Percentiles rank a stretch among this genome's conserved stretches.
Conservation (phyloP, 2,113 vertebrate genomes). For the Chaenocephalus aceratus region DNA sequence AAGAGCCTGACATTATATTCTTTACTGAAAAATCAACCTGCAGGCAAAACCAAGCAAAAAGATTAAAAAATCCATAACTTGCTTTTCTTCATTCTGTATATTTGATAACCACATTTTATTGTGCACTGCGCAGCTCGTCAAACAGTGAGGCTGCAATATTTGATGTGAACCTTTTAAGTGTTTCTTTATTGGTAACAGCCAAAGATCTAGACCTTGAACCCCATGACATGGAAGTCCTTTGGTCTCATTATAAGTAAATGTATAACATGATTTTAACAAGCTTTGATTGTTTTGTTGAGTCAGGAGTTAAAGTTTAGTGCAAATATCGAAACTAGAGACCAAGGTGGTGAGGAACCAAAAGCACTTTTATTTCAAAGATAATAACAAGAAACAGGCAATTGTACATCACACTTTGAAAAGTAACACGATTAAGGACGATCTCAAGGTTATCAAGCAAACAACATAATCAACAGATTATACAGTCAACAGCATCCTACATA, state of each 20-base stretch:
- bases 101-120: not conserved
- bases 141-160: slow-evolving; percentile 17
- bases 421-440: not conserved
- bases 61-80: slow-evolving; percentile 6
- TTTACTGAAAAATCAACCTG: not conserved
- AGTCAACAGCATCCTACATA: not conserved
- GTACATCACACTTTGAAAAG: not conserved
- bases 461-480: not conserved
- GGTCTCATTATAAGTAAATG: slow-evolving; percentile 73
- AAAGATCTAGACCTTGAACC: slow-evolving; percentile 60
- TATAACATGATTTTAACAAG: slow-evolving; percentile 74
- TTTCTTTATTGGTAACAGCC: slow-evolving; percentile 50
- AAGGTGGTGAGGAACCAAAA: not conserved
- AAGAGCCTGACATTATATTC: not conserved
- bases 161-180: slow-evolving; percentile 58
- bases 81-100: not conserved
- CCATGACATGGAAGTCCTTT: slow-evolving; percentile 10
- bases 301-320: slow-evolving; percentile 65
- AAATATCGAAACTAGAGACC: slow-evolving; percentile 10
- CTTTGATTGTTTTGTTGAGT: slow-evolving; percentile 46
- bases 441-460: slow-evolving; percentile 1
- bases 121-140: not conserved
- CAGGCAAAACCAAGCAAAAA: not conserved
- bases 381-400: not conserved
- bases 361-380: slow-evolving; percentile 21